Evolutionary conservation across 2,888 invertebrate species (phyloP).

Genomic region (Acanthopleura granulata): DNA sequence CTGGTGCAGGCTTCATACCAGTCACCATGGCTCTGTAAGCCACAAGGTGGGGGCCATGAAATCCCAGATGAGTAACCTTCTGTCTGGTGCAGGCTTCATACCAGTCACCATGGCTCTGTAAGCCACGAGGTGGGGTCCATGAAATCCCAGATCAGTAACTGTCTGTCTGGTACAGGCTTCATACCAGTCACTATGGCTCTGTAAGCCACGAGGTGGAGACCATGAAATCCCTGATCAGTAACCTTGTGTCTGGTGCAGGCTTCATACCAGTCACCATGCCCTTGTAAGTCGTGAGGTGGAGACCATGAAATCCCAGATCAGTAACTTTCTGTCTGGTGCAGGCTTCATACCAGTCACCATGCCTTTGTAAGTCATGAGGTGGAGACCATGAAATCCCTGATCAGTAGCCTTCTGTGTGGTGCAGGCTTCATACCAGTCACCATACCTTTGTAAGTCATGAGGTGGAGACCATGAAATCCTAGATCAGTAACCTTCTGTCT

Average conservation of each 20-base stretch:
- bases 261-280: no score
- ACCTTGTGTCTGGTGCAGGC: no score
- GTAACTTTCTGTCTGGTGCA: slow-evolving; percentile 76
- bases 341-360: slow-evolving; percentile 32
- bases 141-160: slow-evolving; percentile 76
- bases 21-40: slow-evolving; percentile 48
- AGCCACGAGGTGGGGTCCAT: no score
- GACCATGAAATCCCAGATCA: slow-evolving; percentile 75
- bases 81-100: slow-evolving; percentile 71
- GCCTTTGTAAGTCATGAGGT: slow-evolving; percentile 54
- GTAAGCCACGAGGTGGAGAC: no score
- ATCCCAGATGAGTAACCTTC: slow-evolving; percentile 76
- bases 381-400: no score
- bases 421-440: slow-evolving; percentile 32
- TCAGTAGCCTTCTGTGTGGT: slow-evolving; percentile 79
- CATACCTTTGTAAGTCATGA: slow-evolving; percentile 51
- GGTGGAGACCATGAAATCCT: no score
- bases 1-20: slow-evolving; percentile 67
- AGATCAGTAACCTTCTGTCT: no score
- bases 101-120: slow-evolving; percentile 45
- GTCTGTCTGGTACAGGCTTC: slow-evolving; percentile 73
- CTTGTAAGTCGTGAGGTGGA: no score
- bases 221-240: no score
- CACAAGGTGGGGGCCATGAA: no score
- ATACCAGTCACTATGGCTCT: slow-evolving; percentile 40